Evolutionary conservation across 2,888 invertebrate genomes (phyloP), one percentile per base, ranked within the genome.

Genomic region (Apodemia zela): DNA sequence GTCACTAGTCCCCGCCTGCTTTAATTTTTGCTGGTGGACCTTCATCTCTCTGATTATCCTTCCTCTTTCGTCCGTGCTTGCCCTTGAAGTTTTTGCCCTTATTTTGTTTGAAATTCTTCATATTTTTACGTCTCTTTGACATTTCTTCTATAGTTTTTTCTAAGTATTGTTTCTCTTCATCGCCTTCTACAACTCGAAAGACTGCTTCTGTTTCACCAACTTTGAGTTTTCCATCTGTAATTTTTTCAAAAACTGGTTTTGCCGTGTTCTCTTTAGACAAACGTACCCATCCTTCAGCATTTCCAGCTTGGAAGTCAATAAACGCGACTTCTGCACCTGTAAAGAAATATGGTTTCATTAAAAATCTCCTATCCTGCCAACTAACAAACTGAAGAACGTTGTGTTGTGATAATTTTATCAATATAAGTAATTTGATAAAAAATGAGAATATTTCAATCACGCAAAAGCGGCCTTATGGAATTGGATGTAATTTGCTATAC

Each of bases 251-350:
- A 62, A 96, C 80, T 63, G 93, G 92, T 67, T 94, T 93, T 0
- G 96, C 97, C 8, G 93, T 84, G 77, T 96, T 94, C 75, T 95
- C 95, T 66, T 94, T 94, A 3, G 93, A 82, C 62, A 97, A 92
- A 54, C 97, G 93, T 18, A 96, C 90, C 85, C 94, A 95, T 0
- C 96, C 97, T 72, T 95, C 93, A 5, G 93, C 85, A 69, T 96
- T 94, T 0, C 96, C 97, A 62, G 93, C 94, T 71, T 93, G 94
- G 79, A 94, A 97, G 77, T 97, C 96, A 67, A 97, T 93, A 78
- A 93, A 98, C 0, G 95, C 95, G 59, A 96, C 89, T 47, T 95
- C 93, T 2, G 88, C 83, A 58, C 92, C 93, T 67, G 61, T 47
- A 49, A 51, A 33, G 42, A 35, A 35, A 29, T 13, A 38, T 8